A percentile compares a stretch with the other conserved stretches of the same genome.
These are phyloP conservation scores for Urocyon cinereoargenteus DNA, from an alignment of 2,797 vertebrate species.

Conservation along the genomic window DNA sequence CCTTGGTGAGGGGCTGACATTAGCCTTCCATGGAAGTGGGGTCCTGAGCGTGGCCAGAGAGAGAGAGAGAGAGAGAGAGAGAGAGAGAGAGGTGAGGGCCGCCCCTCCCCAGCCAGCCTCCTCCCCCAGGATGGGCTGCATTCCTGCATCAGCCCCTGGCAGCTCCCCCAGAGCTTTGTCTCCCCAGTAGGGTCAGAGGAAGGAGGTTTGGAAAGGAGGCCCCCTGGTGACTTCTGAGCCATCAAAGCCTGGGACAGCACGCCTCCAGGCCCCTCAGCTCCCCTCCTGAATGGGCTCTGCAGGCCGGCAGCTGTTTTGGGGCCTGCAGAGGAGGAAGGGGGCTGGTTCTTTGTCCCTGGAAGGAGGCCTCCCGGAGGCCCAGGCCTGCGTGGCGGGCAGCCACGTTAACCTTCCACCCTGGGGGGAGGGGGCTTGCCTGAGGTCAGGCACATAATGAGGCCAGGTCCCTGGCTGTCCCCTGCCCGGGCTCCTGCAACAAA, in stretches of 20 bases:
- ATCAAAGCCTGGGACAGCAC: constrained; percentile 65
- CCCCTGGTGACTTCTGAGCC: constrained; percentile 69
- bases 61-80: neutral
- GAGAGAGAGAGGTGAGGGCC: neutral
- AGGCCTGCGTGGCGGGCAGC: constrained; percentile 68
- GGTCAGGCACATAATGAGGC: constrained; percentile 84
- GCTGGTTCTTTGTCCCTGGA: constrained; percentile 78
- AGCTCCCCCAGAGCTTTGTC: constrained; percentile 56
- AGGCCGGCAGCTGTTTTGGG: constrained; percentile 78
- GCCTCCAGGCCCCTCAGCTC: constrained; percentile 46
- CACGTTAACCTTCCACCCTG: constrained; percentile 80
- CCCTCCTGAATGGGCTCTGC: constrained; percentile 68
- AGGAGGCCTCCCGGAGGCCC: constrained; percentile 79
- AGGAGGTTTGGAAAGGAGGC: constrained; percentile 58
- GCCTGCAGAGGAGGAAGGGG: constrained; percentile 70
- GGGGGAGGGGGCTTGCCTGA: constrained; percentile 76
- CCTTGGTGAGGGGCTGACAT: neutral
- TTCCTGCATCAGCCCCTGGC: neutral
- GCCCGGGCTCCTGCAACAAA: constrained; percentile 76
- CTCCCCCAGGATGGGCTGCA: neutral
- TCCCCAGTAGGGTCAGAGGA: constrained; percentile 23
- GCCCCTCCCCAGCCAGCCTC: neutral
- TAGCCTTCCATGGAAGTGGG: neutral
- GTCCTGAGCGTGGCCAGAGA: neutral
- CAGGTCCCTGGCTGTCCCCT: constrained; percentile 75